phyloP scores from a whole-genome alignment of 2,113 vertebrate genomes.

The Melanerpes aurifrons region DNA sequence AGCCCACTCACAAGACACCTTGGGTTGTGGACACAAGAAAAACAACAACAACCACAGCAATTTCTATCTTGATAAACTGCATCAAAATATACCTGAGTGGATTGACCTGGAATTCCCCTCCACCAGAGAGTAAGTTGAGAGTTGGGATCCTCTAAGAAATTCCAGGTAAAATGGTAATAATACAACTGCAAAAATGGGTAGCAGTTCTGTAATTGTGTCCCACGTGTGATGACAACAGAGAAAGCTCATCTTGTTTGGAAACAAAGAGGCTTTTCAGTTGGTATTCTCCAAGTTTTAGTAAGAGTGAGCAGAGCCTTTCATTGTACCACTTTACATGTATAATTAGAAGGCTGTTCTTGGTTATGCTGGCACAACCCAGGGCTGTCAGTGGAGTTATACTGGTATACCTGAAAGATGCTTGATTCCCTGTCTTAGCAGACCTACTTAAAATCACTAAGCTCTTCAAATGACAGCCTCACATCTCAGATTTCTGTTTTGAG shows the following conservation, averaged over 20 bases:
- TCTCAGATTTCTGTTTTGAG: background rate
- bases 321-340: background rate
- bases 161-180: background rate
- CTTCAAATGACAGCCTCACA: background rate
- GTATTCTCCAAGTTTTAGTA: background rate
- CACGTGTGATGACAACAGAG: background rate
- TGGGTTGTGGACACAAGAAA: background rate
- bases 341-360: background rate
- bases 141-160: background rate
- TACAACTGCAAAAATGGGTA: background rate
- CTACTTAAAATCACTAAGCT: background rate
- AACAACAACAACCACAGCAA: background rate
- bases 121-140: background rate
- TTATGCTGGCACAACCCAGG: background rate
- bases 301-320: rapidly evolving
- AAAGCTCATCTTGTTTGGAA: background rate
- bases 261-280: background rate
- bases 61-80: background rate
- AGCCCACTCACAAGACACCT: background rate
- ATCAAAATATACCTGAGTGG: background rate
- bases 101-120: background rate
- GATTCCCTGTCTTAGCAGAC: background rate
- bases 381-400: background rate
- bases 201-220: background rate
- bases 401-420: background rate